Evolutionary conservation across 2,797 vertebrate genomes (phyloP).

Genomic region (Rhabdophis nuchalis): DNA sequence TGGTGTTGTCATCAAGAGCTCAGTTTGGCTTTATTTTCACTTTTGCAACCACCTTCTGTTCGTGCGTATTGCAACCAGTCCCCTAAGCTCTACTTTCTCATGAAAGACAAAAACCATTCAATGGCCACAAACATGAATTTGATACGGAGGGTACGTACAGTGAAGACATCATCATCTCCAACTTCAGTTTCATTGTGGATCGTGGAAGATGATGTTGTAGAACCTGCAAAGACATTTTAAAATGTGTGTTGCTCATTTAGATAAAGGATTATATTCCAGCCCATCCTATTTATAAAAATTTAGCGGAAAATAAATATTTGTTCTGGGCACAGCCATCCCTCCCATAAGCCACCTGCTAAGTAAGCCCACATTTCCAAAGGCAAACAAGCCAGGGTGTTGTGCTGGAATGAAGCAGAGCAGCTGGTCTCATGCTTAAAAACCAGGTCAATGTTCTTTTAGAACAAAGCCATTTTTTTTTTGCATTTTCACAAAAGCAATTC

Average conservation of each 20-base stretch:
- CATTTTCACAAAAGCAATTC: not conserved
- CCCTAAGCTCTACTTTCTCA: not conserved
- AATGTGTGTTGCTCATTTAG: not conserved
- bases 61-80: not conserved
- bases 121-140: not conserved
- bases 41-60: not conserved
- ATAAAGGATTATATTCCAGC: not conserved
- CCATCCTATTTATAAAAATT: not conserved
- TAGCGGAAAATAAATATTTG: not conserved
- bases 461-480: not conserved
- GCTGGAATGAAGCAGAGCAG: not conserved
- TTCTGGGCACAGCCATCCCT: not conserved
- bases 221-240: conserved; percentile 74
- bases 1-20: not conserved
- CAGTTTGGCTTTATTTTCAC: not conserved
- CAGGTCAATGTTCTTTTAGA: not conserved
- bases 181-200: conserved; percentile 97
- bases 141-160: conserved; percentile 76
- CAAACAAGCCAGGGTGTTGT: not conserved
- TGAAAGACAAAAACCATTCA: not conserved
- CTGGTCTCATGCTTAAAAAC: not conserved
- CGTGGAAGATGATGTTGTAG: conserved; percentile 95
- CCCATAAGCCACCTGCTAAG: not conserved
- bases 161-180: conserved; percentile 97
- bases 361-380: not conserved